Conservation (phyloP, 2,888 invertebrate genomes). For the Erebia ligea region DNA sequence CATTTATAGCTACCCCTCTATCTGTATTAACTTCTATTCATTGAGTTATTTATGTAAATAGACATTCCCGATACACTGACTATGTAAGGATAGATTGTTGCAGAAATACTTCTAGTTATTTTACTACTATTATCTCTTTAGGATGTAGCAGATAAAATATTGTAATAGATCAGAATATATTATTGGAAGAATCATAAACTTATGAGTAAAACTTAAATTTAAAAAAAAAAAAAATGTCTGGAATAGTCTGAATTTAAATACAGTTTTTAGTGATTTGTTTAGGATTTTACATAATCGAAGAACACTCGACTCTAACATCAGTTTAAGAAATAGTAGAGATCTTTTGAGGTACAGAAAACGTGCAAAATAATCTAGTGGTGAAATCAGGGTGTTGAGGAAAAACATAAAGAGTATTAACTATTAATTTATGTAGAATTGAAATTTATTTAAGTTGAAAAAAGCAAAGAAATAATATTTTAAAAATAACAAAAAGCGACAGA, state of each 20-base stretch:
- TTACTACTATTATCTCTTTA: not conserved
- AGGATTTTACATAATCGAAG: too few relatives aligned
- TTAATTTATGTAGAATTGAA: too few relatives aligned
- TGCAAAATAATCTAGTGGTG: too few relatives aligned
- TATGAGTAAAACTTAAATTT: too few relatives aligned
- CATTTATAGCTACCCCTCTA: constrained; percentile 66
- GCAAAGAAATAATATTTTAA: not conserved
- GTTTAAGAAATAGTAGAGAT: too few relatives aligned
- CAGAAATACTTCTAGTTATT: constrained; percentile 2
- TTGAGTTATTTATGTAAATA: constrained; percentile 34
- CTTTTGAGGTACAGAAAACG: too few relatives aligned
- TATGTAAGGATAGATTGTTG: constrained; percentile 4
- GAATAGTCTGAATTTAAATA: too few relatives aligned
- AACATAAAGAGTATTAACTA: too few relatives aligned
- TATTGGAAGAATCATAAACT: not conserved
- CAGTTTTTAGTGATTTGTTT: too few relatives aligned
- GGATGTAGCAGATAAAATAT: not conserved
- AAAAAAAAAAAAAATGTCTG: too few relatives aligned
- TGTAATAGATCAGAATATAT: not conserved
- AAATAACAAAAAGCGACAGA: constrained; percentile 10
- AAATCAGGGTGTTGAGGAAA: too few relatives aligned
- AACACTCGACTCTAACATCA: too few relatives aligned
- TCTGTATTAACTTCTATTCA: constrained; percentile 52
- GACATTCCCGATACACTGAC: constrained; percentile 24
- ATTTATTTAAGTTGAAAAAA: not conserved